These are phyloP conservation scores for Rapana venosa DNA, from an alignment of 2,888 invertebrate genomes.

Conservation along the genomic window DNA sequence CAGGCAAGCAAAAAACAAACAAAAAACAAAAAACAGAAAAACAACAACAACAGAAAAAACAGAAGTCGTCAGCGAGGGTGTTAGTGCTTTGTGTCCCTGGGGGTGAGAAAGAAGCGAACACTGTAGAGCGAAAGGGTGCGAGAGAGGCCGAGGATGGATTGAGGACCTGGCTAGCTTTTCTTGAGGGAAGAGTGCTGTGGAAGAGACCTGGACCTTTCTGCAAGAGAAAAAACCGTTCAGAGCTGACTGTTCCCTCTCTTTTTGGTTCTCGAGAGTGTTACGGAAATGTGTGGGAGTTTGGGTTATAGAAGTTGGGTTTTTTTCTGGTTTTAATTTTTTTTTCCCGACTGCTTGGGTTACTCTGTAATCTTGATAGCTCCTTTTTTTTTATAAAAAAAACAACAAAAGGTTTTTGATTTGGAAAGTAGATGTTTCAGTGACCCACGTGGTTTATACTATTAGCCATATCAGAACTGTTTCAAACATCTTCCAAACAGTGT, in stretches of 20 bases:
- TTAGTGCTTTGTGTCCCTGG: slow-evolving; percentile 14
- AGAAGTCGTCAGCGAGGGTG: slow-evolving; percentile 10
- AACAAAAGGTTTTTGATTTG: neutral
- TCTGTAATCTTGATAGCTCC: too few relatives aligned
- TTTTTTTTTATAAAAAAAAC: neutral
- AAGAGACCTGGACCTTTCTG: neutral
- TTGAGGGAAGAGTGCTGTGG: neutral
- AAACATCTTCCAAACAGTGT: slow-evolving; percentile 31
- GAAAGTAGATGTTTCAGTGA: neutral
- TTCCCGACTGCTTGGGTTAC: too few relatives aligned
- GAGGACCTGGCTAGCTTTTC: neutral
- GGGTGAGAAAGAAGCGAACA: neutral
- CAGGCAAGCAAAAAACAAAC: slow-evolving; percentile 6
- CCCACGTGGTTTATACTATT: neutral
- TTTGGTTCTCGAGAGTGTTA: neutral
- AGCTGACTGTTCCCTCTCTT: neutral
- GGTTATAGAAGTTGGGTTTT: too few relatives aligned
- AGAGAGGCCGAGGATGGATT: neutral
- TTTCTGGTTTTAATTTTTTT: too few relatives aligned
- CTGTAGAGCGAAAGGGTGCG: neutral
- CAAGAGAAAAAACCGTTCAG: neutral
- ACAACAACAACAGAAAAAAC: too few relatives aligned
- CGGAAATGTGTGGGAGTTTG: too few relatives aligned
- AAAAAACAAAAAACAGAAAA: too few relatives aligned
- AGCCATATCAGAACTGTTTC: neutral